These are phyloP conservation scores for Prunella strophiata DNA, from an alignment of 2,797 vertebrate genomes.

Conservation along the genomic window DNA sequence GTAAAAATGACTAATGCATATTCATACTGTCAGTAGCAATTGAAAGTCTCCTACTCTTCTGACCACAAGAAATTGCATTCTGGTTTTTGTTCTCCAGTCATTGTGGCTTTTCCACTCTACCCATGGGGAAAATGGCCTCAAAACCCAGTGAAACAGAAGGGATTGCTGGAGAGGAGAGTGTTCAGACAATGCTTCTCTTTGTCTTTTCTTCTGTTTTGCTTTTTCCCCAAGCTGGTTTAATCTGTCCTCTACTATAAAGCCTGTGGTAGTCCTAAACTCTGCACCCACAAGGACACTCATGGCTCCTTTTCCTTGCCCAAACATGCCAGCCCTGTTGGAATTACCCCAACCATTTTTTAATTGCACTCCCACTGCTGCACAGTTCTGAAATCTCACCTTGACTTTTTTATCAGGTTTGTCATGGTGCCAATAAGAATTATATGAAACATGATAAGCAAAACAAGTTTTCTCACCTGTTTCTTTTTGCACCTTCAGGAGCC, in stretches of 20 bases:
- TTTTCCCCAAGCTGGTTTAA: neutral
- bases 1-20: constrained; percentile 30
- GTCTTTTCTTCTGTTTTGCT: neutral
- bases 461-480: neutral
- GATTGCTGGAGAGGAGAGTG: neutral
- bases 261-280: neutral
- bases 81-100: constrained; percentile 14
- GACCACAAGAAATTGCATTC: constrained; percentile 9
- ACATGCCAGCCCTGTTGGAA: neutral
- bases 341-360: neutral
- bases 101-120: neutral
- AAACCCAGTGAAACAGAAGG: constrained; percentile 8
- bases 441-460: neutral
- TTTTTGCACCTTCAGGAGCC: neutral
- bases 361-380: accelerated
- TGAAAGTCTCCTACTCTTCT: constrained; percentile 24
- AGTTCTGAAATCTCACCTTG: neutral
- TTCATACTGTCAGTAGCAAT: constrained; percentile 23
- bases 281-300: neutral
- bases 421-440: neutral
- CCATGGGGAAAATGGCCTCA: neutral
- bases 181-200: neutral
- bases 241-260: neutral
- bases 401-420: neutral
- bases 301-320: neutral